Evolutionary conservation across 2,888 invertebrate species (phyloP).

Genomic region (Tenthredo distinguenda): DNA sequence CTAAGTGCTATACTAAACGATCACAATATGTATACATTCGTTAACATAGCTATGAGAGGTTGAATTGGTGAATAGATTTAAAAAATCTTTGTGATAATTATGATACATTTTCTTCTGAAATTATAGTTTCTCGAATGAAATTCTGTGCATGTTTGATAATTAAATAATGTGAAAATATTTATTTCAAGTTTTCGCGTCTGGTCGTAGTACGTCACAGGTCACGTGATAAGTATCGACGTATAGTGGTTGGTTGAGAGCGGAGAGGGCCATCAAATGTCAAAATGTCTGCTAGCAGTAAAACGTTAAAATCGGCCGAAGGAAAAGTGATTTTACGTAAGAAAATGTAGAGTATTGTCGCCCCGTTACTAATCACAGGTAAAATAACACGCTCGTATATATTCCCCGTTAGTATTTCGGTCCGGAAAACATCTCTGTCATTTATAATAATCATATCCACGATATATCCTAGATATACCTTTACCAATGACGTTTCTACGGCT

Average conservation of each 20-base stretch:
- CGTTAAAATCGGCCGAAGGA: conserved; percentile 64
- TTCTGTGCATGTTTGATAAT: background rate
- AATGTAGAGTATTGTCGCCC: conserved; percentile 68
- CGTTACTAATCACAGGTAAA: conserved; percentile 67
- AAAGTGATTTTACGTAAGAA: conserved; percentile 65
- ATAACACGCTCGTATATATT: background rate
- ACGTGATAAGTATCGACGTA: conserved; percentile 73
- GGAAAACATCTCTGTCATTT: conserved; percentile 17
- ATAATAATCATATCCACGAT: background rate
- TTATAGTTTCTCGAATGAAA: background rate
- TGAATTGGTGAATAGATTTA: background rate
- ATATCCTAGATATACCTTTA: background rate
- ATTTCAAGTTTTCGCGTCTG: conserved; percentile 22
- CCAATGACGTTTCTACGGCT: conserved; percentile 59
- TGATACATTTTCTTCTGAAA: background rate
- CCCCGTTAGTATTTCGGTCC: background rate
- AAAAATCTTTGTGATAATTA: background rate
- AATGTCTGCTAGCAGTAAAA: conserved; percentile 71
- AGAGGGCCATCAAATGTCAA: conserved; percentile 63
- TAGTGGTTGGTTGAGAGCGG: conserved; percentile 63
- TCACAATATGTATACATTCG: background rate
- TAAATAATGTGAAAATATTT: background rate
- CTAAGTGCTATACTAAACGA: background rate
- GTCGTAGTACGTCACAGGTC: conserved; percentile 55
- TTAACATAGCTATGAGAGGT: background rate